Base-by-base conservation (phyloP, 2,113 vertebrate genomes). In the Atherinomorus stipes region DNA sequence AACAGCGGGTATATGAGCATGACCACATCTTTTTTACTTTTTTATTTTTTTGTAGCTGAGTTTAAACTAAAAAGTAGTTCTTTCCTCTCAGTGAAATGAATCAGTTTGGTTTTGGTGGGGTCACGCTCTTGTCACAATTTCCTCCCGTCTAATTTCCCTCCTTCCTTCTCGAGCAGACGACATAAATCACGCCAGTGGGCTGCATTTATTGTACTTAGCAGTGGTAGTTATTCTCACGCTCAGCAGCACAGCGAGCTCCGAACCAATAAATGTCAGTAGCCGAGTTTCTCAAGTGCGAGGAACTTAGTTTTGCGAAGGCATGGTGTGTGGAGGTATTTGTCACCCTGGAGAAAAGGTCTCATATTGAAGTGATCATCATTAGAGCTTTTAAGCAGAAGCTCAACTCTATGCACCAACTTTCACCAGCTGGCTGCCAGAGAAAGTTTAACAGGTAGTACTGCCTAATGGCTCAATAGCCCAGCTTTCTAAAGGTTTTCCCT, bases 321-420 rank as follows among this genome's bases (percentile, higher is more conserved):
- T 28, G 58, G 51, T 74, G 78, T 76, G 77, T 47, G 50, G 63
- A 83, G 73, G 78, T 71, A 40, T 90, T 87, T 87, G 84, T 87
- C 86, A 85, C 85, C 80, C 87, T 70, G 21, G 67, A 89, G 71
- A 76, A 78, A 82, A 72, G 80, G 81, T 81, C 82, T 87, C 89
- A 85, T 86, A 69, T 85, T 90, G 82, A 89, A 92, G 69, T 72
- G 23, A 92, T 91, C 80, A 89, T 78, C 76, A 84, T 92, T 88
- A 82, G 52, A 9, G 52, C 56, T 9, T 77, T 74, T 47, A 34
- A 78, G 65, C 70, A 74, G 75, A 52, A 65, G 52, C 73, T 64
- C 23, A 34, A 49, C 38, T 60, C 68, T 49, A 51, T 64, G 21
- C 52, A 8, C 40, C 34, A 15, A 47, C 78, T 53, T 74, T 74